Evolutionary conservation across 2,797 vertebrate genomes (phyloP), one percentile per base, ranked within the genome.

Genomic region (Acanthis flammea): DNA sequence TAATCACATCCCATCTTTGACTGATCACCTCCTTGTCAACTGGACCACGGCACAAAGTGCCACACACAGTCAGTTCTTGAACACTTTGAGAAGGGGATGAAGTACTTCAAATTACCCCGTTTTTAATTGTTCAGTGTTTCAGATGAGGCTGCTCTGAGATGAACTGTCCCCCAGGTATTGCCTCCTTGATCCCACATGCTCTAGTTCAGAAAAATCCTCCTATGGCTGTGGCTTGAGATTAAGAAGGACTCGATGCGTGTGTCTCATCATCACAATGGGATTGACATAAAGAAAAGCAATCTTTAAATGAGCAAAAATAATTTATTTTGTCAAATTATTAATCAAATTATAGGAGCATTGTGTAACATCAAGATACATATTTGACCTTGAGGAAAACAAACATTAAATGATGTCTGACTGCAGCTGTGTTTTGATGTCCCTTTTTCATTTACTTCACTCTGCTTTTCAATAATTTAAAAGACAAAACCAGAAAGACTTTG

Each of bases 41-140:
- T 39, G 45, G n/a, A 33, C 21, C 24, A 44, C 0, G 8, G n/a
- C 44, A 70, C 0, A 0, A 62, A 39, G 17, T 44, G 28, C 28
- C n/a, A 39, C 44, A 42, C 10, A 27, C 2, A 50, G 17, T 19
- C 5, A 33, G 39, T 75, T 33, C 37, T 9, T 76, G 37, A 68
- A 54, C 7, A 10, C 7, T 41, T 67, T 47, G 41, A 30, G 24
- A 30, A 54, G 5, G 12, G 21, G 12, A 35, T n/a, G 11, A 82
- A 68, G 22, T 79, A 31, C 24, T 73, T 91, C 35, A 72, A 15
- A 61, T 42, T 9, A 25, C 5, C 2, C 4, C 4, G 27, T 19
- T 48, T 44, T 7, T 2, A 31, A 35, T 60, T 53, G 14, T 76
- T 73, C 8, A n/a, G 22, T 6, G 7, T 62, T 72, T 84, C 77